These are phyloP conservation scores for Fragum whitleyi DNA, from an alignment of 2,888 invertebrate species.

Conservation along the genomic window DNA sequence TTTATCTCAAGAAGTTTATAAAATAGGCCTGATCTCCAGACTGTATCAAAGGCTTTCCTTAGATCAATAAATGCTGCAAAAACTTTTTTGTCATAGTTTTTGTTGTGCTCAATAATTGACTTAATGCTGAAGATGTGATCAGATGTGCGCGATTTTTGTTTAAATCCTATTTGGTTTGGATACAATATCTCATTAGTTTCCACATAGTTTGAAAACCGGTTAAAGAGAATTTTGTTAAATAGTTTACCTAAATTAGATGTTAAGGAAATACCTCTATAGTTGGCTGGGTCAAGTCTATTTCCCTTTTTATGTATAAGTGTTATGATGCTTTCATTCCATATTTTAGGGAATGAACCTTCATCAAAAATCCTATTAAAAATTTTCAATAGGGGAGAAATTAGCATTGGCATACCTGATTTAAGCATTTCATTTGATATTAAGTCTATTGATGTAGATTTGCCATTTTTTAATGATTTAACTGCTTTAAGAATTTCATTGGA, in stretches of 20 bases:
- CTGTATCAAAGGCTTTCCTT: slow-evolving; percentile 48
- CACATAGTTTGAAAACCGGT: slow-evolving; percentile 21
- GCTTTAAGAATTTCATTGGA: no score
- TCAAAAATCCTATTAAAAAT: neutral
- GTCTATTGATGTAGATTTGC: no score
- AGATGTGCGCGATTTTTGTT: slow-evolving; percentile 29
- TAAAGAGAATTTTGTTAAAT: slow-evolving; percentile 34
- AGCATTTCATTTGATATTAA: no score
- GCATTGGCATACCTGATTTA: no score
- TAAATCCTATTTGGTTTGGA: slow-evolving; percentile 41
- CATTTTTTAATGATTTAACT: no score
- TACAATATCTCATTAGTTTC: slow-evolving; percentile 21
- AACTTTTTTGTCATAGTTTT: slow-evolving; percentile 21
- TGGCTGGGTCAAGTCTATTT: slow-evolving; percentile 20
- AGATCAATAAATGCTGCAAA: slow-evolving; percentile 44
- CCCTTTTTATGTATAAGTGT: slow-evolving; percentile 10
- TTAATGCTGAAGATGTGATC: slow-evolving; percentile 42
- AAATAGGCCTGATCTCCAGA: slow-evolving; percentile 39
- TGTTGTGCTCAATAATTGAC: slow-evolving; percentile 37
- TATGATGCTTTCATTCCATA: neutral
- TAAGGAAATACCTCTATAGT: slow-evolving; percentile 37
- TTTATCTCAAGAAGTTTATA: slow-evolving; percentile 13
- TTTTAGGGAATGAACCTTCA: neutral
- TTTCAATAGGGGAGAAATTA: neutral
- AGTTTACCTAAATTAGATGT: slow-evolving; percentile 36